Conservation (phyloP, 2,888 invertebrate species). For the Tinea semifulvella region DNA sequence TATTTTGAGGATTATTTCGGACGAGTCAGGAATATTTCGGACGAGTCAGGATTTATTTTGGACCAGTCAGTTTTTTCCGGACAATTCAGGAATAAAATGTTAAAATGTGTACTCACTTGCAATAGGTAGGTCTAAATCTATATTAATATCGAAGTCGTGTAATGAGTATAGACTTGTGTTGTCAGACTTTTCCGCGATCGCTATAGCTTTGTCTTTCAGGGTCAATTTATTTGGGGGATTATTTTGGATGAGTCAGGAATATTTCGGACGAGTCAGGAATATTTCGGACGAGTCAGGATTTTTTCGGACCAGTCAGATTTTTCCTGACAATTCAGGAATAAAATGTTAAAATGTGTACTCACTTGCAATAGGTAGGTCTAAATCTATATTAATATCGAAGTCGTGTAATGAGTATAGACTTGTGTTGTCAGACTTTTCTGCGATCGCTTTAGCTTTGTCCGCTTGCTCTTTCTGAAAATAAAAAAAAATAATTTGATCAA, state of each 20-base stretch:
- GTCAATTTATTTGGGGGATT: no score
- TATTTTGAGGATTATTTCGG: no score
- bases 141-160: constrained; percentile 96
- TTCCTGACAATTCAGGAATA: neutral
- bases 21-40: no score
- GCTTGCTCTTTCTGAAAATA: constrained; percentile 13
- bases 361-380: constrained; percentile 85
- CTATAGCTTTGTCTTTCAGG: constrained; percentile 21
- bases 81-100: no score
- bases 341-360: constrained; percentile 32
- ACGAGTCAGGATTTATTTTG: no score
- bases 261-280: no score
- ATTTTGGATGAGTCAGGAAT: no score
- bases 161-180: constrained; percentile 65
- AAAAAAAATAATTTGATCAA: neutral
- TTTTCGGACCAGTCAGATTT: neutral
- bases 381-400: constrained; percentile 95
- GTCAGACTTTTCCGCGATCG: constrained; percentile 31
- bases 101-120: constrained; percentile 68
- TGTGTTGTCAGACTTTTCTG: constrained; percentile 37
- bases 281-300: no score
- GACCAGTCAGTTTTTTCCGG: no score
- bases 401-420: constrained; percentile 79
- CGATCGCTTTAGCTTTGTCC: constrained; percentile 21
- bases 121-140: constrained; percentile 87